These are phyloP conservation scores for Macrophya annulata DNA, from an alignment of 2,888 invertebrate species.

Conservation along the genomic window DNA sequence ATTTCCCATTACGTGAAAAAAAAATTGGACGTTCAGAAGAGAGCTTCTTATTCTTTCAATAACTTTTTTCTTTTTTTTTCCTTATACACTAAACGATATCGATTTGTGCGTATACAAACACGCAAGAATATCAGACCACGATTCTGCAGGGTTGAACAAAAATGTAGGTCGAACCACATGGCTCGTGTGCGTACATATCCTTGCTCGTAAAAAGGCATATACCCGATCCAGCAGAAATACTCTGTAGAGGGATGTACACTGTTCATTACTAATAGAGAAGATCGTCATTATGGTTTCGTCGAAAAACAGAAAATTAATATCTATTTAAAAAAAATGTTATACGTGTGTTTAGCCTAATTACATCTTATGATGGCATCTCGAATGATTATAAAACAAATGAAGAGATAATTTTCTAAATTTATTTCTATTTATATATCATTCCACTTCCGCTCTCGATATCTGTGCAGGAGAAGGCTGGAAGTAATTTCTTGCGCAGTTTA, in stretches of 20 bases:
- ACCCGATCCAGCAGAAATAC: neutral
- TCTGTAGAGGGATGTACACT: neutral
- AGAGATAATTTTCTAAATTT: neutral
- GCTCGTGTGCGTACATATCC: constrained; percentile 1
- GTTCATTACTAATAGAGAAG: neutral
- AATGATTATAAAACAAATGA: neutral
- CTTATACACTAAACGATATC: constrained; percentile 6
- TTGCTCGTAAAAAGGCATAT: constrained; percentile 10
- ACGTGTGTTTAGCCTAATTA: neutral
- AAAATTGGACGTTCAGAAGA: neutral
- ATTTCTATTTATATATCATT: neutral
- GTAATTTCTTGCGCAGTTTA: constrained; percentile 30
- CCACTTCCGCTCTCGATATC: neutral
- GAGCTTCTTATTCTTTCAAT: neutral
- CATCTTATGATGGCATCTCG: neutral
- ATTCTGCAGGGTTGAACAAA: neutral
- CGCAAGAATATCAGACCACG: neutral
- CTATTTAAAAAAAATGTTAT: neutral
- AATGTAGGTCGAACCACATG: constrained; percentile 21
- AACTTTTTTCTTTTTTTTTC: neutral
- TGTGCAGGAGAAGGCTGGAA: neutral
- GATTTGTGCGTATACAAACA: neutral
- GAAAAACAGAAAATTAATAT: neutral
- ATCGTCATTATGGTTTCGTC: neutral
- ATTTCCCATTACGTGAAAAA: neutral